A percentile compares a stretch with the other conserved stretches of the same genome.
These are phyloP conservation scores for Lithobates sylvaticus DNA, from an alignment of 2,797 vertebrate species.

Conservation along the genomic window DNA sequence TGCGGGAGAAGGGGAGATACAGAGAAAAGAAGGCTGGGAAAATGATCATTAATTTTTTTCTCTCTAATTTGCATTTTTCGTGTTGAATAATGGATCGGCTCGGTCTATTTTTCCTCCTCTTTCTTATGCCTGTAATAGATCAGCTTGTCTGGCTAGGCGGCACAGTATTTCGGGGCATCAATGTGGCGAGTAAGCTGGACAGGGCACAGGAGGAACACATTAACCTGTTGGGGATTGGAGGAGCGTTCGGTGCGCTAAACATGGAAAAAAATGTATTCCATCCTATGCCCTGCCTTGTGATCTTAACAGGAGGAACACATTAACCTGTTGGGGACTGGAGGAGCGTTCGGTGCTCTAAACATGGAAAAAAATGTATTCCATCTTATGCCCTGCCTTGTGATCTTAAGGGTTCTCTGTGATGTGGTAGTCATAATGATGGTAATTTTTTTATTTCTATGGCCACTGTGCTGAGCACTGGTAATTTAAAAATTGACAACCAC, in stretches of 20 bases:
- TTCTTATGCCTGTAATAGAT: slow-evolving; percentile 71
- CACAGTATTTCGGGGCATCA: slow-evolving; percentile 51
- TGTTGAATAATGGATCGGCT: slow-evolving; percentile 85
- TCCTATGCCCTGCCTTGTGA: too few species aligned
- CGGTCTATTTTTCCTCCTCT: slow-evolving; percentile 71
- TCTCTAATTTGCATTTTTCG: slow-evolving; percentile 77
- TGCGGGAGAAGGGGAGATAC: slow-evolving; percentile 48
- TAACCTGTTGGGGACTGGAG: background rate
- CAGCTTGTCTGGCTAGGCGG: slow-evolving; percentile 65
- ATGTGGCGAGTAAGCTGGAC: background rate
- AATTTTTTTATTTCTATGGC: too few species aligned
- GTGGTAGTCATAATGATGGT: too few species aligned
- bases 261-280: too few species aligned
- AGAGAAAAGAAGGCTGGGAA: slow-evolving; percentile 12
- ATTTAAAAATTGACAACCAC: too few species aligned
- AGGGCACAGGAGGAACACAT: background rate
- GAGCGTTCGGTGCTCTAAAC: too few species aligned
- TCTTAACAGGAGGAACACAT: background rate
- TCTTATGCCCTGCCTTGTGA: too few species aligned
- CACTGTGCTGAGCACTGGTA: too few species aligned
- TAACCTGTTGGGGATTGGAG: background rate
- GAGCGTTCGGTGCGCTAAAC: too few species aligned
- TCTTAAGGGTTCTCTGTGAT: too few species aligned
- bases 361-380: too few species aligned
- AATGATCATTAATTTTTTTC: slow-evolving; percentile 75